Conservation (phyloP, 2,113 vertebrate species). For the Synodontis membranacea region DNA sequence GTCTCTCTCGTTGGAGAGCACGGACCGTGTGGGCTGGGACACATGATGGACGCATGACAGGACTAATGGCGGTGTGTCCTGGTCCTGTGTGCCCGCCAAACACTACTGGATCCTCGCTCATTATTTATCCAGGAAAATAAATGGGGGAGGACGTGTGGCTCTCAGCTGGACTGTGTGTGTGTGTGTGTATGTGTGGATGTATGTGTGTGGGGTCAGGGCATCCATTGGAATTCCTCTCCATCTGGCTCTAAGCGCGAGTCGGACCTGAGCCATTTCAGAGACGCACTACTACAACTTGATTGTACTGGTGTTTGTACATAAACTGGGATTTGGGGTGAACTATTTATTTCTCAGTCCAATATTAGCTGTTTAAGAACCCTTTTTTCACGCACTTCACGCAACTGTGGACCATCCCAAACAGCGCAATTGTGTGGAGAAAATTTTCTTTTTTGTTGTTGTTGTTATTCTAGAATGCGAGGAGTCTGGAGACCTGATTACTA, state of each 20-base stretch:
- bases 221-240: slow-evolving; percentile 42
- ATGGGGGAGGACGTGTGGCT: not conserved
- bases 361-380: slow-evolving; percentile 36
- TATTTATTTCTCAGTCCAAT: slow-evolving; percentile 75
- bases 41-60: slow-evolving; percentile 81
- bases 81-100: slow-evolving; percentile 55
- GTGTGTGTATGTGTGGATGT: slow-evolving; percentile 40
- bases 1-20: slow-evolving; percentile 94
- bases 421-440: not conserved
- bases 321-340: slow-evolving; percentile 62
- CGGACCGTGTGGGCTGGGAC: slow-evolving; percentile 93
- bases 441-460: slow-evolving; percentile 23
- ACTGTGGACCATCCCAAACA: slow-evolving; percentile 41
- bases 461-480: slow-evolving; percentile 52
- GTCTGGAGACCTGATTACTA: slow-evolving; percentile 62
- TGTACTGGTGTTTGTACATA: slow-evolving; percentile 71
- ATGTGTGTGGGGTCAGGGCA: slow-evolving; percentile 42
- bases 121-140: slow-evolving; percentile 25
- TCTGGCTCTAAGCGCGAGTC: slow-evolving; percentile 23
- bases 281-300: slow-evolving; percentile 40
- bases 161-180: slow-evolving; percentile 22
- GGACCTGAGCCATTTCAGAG: slow-evolving; percentile 22
- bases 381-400: slow-evolving; percentile 49
- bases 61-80: slow-evolving; percentile 58
- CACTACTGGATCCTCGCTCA: slow-evolving; percentile 33